Conservation (phyloP, 1,140 invertebrate genomes). For the Heliothis subflexa region DNA sequence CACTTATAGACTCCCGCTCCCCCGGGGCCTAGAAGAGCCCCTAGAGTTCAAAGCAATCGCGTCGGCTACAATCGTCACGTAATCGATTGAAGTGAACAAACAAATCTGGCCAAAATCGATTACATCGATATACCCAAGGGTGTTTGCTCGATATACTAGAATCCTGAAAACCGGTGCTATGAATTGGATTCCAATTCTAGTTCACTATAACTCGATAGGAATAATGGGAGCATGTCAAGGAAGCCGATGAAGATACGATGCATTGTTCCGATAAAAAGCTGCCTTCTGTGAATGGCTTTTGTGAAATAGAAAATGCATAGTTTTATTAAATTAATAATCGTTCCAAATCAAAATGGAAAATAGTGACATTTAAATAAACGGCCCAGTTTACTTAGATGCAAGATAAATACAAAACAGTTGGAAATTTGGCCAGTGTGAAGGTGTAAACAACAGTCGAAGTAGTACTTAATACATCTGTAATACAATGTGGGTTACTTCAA, state of each 20-base stretch:
- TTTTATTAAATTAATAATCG: background rate
- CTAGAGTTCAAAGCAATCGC: slow-evolving; percentile 38
- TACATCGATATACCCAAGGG: slow-evolving; percentile 43
- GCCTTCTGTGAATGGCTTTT: slow-evolving; percentile 12
- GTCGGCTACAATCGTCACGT: slow-evolving; percentile 49
- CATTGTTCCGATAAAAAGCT: slow-evolving; percentile 34
- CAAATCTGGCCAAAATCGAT: slow-evolving; percentile 55
- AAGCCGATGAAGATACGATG: slow-evolving; percentile 15
- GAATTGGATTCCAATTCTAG: slow-evolving; percentile 40
- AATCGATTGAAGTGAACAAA: slow-evolving; percentile 57
- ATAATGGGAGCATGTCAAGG: slow-evolving; percentile 36
- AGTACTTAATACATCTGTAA: too few relatives aligned
- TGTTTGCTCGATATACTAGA: slow-evolving; percentile 36
- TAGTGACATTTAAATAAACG: too few relatives aligned
- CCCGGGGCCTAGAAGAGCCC: slow-evolving; percentile 23
- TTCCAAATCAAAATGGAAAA: background rate
- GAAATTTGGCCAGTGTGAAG: too few relatives aligned
- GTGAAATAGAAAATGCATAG: background rate
- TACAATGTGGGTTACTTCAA: too few relatives aligned
- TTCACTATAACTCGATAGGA: slow-evolving; percentile 44
- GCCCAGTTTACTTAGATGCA: too few relatives aligned
- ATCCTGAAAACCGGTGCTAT: slow-evolving; percentile 9
- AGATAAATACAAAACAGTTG: too few relatives aligned
- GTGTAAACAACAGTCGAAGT: too few relatives aligned
- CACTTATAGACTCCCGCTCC: too few relatives aligned